Base-by-base conservation (phyloP, 2,113 vertebrate genomes). In the Brachirus orientalis region DNA sequence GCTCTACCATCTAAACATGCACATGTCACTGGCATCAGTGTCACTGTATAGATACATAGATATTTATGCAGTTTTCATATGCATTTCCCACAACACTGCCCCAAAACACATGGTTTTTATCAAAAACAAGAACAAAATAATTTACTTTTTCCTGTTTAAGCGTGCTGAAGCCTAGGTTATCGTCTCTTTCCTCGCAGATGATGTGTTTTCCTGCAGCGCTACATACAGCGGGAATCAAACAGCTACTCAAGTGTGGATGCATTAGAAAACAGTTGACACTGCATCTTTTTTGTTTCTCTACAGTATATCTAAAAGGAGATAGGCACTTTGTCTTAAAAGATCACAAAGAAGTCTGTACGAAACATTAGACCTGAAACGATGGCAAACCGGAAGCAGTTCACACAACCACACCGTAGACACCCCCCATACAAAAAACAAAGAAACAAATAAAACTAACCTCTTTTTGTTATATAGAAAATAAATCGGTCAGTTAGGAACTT, bases 241-340 rank as follows among this genome's bases (percentile, higher is more conserved):
- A 7, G n/a, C 54, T 66, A 46, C 86, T 88, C 75, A 59, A 78
- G 75, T 80, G 68, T 79, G 67, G 83, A 90, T 88, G 84, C 82
- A 61, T 78, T 79, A 62, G 85, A 94, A 91, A 90, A 90, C 58
- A 79, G 61, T 53, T 83, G 91, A 93, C 90, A 86, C 92, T 88
- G 92, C 91, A 92, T 95, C 87, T 77, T 78, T 63, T 73, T 62
- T 53, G 16, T 51, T 20, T 51, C 48, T 81, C 93, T 89, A 89
- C 77, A 81, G 90, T 92, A 91, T 93, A 94, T 94, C 94, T 92
- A 90, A 90, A 95, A 93, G 92, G 90, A 94, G 90, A 94, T 94
- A 97, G 96, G 96, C 96, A 98, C 96, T 98, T 97, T 91, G 94
- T 95, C 93, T 88, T 92, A 91, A 89, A 94, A 94, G 93, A 89